Conservation (phyloP, 2,888 invertebrate species). For the Drosophila hamatofila region DNA sequence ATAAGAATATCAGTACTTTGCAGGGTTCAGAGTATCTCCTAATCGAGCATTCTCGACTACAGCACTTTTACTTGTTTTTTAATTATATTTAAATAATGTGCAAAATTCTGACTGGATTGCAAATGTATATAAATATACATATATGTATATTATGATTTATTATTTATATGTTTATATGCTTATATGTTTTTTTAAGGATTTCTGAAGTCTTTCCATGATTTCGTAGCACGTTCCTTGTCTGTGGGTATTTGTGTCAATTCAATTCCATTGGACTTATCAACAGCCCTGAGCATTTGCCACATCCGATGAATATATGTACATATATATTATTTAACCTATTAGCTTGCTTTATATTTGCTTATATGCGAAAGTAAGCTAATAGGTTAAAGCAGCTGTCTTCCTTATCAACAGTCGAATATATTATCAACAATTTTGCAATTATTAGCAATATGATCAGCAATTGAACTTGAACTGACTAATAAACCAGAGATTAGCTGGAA, state of each 20-base stretch:
- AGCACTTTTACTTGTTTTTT: too few relatives aligned
- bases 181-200: too few relatives aligned
- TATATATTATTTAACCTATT: neutral
- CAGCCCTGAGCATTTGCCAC: constrained; percentile 14
- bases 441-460: neutral
- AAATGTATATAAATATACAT: too few relatives aligned
- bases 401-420: neutral
- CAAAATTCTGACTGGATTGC: too few relatives aligned
- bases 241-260: constrained; percentile 27
- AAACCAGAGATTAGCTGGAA: neutral
- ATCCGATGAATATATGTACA: neutral
- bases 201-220: neutral
- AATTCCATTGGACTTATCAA: constrained; percentile 34
- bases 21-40: too few relatives aligned
- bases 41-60: too few relatives aligned
- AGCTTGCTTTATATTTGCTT: neutral
- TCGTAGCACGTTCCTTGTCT: neutral
- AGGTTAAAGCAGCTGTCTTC: neutral
- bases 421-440: neutral
- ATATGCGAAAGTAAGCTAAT: neutral
- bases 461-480: neutral
- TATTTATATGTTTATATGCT: neutral
- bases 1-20: too few relatives aligned
- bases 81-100: too few relatives aligned
- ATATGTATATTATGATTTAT: neutral